A percentile compares a stretch with the other conserved stretches of the same genome.
phyloP scores from a whole-genome alignment of 2,797 vertebrate genomes.

The Phataginus tricuspis region DNA sequence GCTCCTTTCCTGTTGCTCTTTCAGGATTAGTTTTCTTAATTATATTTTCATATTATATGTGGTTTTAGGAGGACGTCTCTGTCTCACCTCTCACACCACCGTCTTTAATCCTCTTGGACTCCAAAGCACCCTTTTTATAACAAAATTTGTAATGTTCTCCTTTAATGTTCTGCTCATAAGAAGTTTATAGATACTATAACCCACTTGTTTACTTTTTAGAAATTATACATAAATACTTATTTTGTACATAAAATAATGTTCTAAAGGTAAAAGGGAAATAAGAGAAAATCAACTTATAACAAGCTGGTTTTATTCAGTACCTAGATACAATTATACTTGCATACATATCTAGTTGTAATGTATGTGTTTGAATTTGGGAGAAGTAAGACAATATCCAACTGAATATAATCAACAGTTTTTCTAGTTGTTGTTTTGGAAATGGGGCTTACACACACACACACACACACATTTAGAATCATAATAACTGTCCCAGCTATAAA shows the following conservation, averaged over 20 bases:
- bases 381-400: background rate
- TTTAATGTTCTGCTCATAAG: background rate
- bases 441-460: background rate
- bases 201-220: background rate
- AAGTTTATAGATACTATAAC: background rate
- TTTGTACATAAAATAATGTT: background rate
- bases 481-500: background rate
- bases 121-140: background rate
- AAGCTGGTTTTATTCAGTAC: background rate
- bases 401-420: background rate
- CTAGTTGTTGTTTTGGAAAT: background rate
- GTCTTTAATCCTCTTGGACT: no score
- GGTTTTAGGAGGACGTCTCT: no score
- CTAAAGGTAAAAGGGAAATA: background rate
- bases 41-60: no score
- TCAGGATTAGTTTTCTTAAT: no score
- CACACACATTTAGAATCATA: background rate
- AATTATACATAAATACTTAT: no score
- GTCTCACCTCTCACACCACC: no score
- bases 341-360: background rate
- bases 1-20: no score
- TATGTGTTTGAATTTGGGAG: background rate
- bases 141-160: background rate
- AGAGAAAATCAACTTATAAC: background rate
- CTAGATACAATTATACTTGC: background rate